A percentile compares a stretch with the other conserved stretches of the same genome.
phyloP scores from a whole-genome alignment of 2,797 vertebrate genomes.

The Australoheros facetus region DNA sequence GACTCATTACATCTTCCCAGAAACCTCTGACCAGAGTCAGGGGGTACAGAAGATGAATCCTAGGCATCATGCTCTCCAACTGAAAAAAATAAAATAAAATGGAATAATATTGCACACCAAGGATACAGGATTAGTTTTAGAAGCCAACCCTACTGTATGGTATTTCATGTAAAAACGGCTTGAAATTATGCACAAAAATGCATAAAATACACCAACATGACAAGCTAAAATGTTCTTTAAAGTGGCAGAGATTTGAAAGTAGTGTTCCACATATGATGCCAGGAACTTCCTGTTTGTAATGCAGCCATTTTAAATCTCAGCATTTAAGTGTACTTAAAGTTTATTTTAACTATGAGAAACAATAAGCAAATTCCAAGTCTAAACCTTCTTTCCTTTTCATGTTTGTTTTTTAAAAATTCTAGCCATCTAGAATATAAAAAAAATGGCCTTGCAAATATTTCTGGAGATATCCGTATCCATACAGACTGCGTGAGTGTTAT shows the following conservation, averaged over 20 bases:
- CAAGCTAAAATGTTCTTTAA: too few relatives aligned
- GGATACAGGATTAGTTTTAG: not conserved
- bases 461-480: fast-evolving
- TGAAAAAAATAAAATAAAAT: slow-evolving; percentile 52
- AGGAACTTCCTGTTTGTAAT: too few relatives aligned
- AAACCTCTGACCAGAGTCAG: slow-evolving; percentile 91
- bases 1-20: slow-evolving; percentile 95
- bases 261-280: too few relatives aligned
- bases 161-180: too few relatives aligned
- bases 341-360: not conserved
- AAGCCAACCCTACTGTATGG: not conserved
- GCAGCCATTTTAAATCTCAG: not conserved
- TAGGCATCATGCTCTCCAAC: slow-evolving; percentile 94
- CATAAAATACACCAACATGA: too few relatives aligned
- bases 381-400: too few relatives aligned
- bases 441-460: not conserved
- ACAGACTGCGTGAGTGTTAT: not conserved
- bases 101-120: not conserved
- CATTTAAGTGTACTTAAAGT: not conserved
- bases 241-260: too few relatives aligned
- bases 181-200: too few relatives aligned
- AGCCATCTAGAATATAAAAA: too few relatives aligned
- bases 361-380: too few relatives aligned
- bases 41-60: slow-evolving; percentile 94
- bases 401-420: too few relatives aligned